Base-by-base conservation (phyloP, 2,888 invertebrate species). In the Leptura quadrifasciata region DNA sequence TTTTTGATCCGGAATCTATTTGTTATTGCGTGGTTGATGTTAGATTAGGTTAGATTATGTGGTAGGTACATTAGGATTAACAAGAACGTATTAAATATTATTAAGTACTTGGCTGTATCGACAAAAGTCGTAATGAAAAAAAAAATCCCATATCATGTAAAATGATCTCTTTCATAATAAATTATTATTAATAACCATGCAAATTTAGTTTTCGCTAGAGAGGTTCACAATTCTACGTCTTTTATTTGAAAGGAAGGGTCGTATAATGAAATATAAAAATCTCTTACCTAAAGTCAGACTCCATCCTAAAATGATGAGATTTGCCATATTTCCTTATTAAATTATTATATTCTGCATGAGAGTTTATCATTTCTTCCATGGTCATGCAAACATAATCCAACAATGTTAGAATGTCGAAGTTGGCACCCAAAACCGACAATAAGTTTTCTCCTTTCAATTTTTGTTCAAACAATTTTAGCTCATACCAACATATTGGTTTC, bases 331-430 rank as follows among this genome's bases (percentile, higher is more conserved):
- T 65, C 3, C 47, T 55, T 68, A 69, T 52, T 9, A 80, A 67
- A n/a, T 58, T 64, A 9, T 58, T 31, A 64, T 78, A 80, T 39
- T 78, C 75, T 8, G 12, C 27, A 35, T 64, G 72, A 54, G 79
- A 81, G 9, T 73, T 31, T n/a, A 55, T 15, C 15, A 74, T 67
- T 58, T 81, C 78, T 5, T 80, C 81, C 12, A 78, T 69, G 6
- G 77, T 65, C 27, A 82, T 73, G 61, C 35, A 72, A 31, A 81
- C 63, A 64, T 82, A 81, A 65, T 82, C 81, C 64, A 82, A 71
- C 39, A 82, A 67, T n/a, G 80, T 72, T 2, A 82, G 60, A 12
- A 82, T 55, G 69, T 82, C 81, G 74, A 77, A 82, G 55, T 70
- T 73, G 10, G 61, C 10, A n/a, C 82, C 82, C 17, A 82, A 54